Evolutionary conservation across 2,113 vertebrate genomes (phyloP), one percentile per base, ranked within the genome.

Genomic region (Myxocyprinus asiaticus): DNA sequence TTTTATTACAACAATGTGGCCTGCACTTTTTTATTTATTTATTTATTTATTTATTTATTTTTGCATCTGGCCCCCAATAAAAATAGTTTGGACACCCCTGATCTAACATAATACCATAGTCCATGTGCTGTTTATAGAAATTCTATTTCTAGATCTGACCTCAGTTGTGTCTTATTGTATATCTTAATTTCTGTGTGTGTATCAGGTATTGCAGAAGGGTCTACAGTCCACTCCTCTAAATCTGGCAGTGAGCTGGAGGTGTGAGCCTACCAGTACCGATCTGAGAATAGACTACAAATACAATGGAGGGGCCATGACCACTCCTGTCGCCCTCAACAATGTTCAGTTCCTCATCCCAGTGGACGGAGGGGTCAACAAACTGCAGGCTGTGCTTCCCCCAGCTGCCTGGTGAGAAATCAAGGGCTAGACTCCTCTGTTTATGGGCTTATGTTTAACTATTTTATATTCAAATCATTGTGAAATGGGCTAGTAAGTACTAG

Each of bases 241-340:
- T 90, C 93, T 99, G 88, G 98, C 96, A 2, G 95, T 97, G 90
- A 98, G 91, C 90, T 99, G 98, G 97, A 93, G 95, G 9, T 99
- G 98, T 88, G 97, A 99, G 44, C 92, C 95, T 50, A 89, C 93
- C 81, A 98, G 95, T 92, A 99, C 98, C 4, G 97, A 99, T 90
- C 93, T 99, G 81, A 95, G 98, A 84, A 96, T 99, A 82, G 98
- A 99, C 91, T 99, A 98, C 90, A 98, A 98, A 79, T 99, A 98
- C 91, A 98, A 98, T 67, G 92, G 92, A 0, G 95, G 96, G n/a
- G 94, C 96, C 65, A 99, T 99, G 96, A 88, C 94, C 3, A 92
- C 95, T 0, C 91, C 96, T 0, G 94, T 95, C 22, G 95, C 97
- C 72, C 95, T 99, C 48, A 97, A 99, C 92, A 99, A 99, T 1